Conservation (phyloP, 1,140 invertebrate species). For the Stenopsyche tienmushanensis region DNA sequence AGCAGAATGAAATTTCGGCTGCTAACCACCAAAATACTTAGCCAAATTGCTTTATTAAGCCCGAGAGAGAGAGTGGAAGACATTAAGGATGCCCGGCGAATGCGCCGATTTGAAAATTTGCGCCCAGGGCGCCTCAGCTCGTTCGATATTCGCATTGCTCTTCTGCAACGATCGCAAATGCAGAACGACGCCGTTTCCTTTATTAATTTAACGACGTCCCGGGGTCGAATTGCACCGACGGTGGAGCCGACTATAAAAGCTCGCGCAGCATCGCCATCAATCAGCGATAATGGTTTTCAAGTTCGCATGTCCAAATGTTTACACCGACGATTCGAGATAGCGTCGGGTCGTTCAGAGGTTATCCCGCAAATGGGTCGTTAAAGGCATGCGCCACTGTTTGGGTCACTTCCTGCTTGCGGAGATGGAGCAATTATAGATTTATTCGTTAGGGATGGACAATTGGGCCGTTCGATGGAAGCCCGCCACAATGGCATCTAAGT, state of each 20-base stretch:
- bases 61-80: too few species aligned
- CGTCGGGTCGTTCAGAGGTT: background rate
- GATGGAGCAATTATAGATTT: slow-evolving; percentile 7
- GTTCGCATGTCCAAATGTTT: slow-evolving; percentile 17
- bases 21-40: background rate
- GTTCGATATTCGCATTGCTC: too few species aligned
- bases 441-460: slow-evolving; percentile 18
- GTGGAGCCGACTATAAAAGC: background rate
- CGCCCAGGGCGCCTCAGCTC: too few species aligned
- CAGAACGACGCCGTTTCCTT: too few species aligned
- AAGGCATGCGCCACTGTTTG: slow-evolving; percentile 25
- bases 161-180: too few species aligned
- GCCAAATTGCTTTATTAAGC: background rate
- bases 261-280: background rate
- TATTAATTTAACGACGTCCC: too few species aligned
- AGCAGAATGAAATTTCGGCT: background rate
- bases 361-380: slow-evolving; percentile 23
- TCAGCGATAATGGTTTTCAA: background rate
- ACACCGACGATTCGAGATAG: slow-evolving; percentile 12
- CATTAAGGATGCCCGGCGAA: too few species aligned
- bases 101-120: too few species aligned
- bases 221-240: background rate
- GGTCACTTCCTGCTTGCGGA: slow-evolving; percentile 2
- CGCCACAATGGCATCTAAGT: slow-evolving; percentile 7
- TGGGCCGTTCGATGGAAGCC: slow-evolving; percentile 14